A percentile compares a stretch with the other conserved stretches of the same genome.
These are phyloP conservation scores for Dorcus parallelipipedus DNA, from an alignment of 2,888 invertebrate genomes.

Conservation along the genomic window DNA sequence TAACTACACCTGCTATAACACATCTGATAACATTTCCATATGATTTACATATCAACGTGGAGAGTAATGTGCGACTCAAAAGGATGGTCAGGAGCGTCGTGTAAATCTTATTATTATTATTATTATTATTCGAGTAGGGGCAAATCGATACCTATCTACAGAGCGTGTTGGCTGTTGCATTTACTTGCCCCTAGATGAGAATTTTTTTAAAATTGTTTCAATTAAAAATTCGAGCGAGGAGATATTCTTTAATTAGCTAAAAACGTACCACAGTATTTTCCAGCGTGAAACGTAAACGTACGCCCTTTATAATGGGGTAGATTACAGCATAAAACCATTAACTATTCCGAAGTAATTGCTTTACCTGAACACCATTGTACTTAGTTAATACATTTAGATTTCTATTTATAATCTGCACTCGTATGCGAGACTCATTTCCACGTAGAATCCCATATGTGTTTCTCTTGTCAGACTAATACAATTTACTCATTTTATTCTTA, in stretches of 20 bases:
- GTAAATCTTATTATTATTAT: too few species aligned
- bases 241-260: neutral
- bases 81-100: too few species aligned
- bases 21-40: neutral
- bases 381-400: conserved; percentile 2
- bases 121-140: too few species aligned
- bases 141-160: too few species aligned
- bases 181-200: too few species aligned
- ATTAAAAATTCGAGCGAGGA: neutral
- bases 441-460: neutral
- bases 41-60: neutral
- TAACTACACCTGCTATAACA: neutral
- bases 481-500: neutral
- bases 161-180: too few species aligned
- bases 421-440: neutral
- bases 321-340: conserved; percentile 3
- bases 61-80: too few species aligned
- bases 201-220: too few species aligned
- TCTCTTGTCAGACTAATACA: neutral
- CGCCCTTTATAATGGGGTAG: neutral
- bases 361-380: conserved; percentile 2
- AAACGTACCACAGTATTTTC: neutral
- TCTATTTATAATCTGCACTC: conserved; percentile 3
- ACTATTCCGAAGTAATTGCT: conserved; percentile 1
- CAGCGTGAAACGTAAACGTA: neutral